Conservation (phyloP, 2,888 invertebrate species). For the Trichacis sp. region DNA sequence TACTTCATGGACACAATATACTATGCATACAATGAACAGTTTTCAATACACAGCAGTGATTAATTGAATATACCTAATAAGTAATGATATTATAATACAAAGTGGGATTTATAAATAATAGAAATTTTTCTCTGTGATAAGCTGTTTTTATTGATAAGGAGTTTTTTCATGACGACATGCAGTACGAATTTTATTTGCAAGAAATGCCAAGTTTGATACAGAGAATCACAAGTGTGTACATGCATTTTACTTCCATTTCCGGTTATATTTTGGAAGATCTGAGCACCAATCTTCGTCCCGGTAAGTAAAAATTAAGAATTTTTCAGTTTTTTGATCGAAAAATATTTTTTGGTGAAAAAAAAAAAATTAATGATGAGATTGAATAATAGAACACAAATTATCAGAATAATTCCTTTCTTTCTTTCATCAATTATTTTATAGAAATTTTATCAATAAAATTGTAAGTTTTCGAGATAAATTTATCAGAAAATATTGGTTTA, state of each 20-base stretch:
- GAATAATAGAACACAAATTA: no score
- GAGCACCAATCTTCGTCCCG: constrained; percentile 78
- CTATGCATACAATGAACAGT: no score
- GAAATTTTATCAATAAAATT: no score
- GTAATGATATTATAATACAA: no score
- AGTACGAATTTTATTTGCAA: constrained; percentile 72
- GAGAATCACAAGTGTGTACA: constrained; percentile 75
- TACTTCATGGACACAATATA: no score
- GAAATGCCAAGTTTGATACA: constrained; percentile 76
- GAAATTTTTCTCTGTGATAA: constrained; percentile 57
- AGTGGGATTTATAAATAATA: background rate
- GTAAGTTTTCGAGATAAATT: constrained; percentile 1
- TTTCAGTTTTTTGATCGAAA: no score
- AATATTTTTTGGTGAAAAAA: no score
- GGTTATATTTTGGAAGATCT: constrained; percentile 79
- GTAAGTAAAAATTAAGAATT: constrained; percentile 63
- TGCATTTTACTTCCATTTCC: constrained; percentile 78
- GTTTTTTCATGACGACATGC: constrained; percentile 72
- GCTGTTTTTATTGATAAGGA: constrained; percentile 80
- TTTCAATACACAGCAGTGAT: no score
- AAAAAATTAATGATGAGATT: no score
- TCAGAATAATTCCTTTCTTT: no score
- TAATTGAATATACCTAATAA: no score
- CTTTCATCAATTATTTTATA: no score
- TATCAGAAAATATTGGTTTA: constrained; percentile 2